Base-by-base conservation (phyloP, 1,140 invertebrate genomes). In the Procambarus clarkii region DNA sequence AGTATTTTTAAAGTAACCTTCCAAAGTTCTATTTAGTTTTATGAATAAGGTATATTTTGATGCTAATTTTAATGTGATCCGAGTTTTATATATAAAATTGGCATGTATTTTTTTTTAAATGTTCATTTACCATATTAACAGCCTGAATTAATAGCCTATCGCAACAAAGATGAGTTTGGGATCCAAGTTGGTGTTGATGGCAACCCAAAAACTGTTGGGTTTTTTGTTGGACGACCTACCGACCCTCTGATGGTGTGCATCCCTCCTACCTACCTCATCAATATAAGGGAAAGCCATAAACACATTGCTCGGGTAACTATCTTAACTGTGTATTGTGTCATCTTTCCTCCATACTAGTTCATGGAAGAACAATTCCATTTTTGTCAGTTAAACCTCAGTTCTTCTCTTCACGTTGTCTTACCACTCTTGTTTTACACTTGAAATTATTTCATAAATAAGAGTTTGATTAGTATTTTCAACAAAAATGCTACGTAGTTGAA, bases 121-220 rank as follows among this genome's bases (percentile, higher is more conserved):
- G 34, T 34, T 34, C 34, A 34, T 34, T 34, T 34, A 34, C 34
- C 34, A 34, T 34, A 34, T 34, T 34, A 34, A 18, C 83, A 95
- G 94, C 95, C 95, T 48, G 91, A 94, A 9, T 93, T 93, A 60
- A 92, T 94, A 60, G 50, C 80, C 0, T 95, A 95, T 77, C 93
- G 95, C 46, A 95, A 95, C 93, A 95, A 95, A 88, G 95, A 95
- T 93, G 95, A 95, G 88, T 95, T 95, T 93, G 94, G 93, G 85
- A 93, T 95, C 58, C 93, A 94, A 79, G 88, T 69, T 60, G 95
- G 95, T n/a, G 86, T 94, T 3, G 94, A 95, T 94, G 94, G 94
- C 18, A 94, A 95, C 93, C 93, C 93, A 9, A 94, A 95, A 92
- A 95, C 95, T 45, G 94, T 95, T 80, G 95, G 95, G 24, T 95